These are phyloP conservation scores for Aricia agestis DNA, from an alignment of 1,140 invertebrate species.

Conservation along the genomic window DNA sequence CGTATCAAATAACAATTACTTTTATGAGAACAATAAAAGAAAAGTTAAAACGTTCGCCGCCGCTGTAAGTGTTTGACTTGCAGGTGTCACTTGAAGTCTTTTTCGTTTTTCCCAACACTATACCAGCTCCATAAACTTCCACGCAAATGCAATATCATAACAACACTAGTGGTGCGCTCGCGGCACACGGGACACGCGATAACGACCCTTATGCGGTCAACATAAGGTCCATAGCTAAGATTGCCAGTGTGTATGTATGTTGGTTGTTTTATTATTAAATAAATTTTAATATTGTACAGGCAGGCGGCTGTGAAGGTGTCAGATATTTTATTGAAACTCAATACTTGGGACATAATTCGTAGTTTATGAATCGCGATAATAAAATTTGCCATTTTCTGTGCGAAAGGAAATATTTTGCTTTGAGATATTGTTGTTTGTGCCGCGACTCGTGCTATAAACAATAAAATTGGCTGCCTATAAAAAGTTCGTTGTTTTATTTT, in stretches of 20 bases:
- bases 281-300: constrained; percentile 9
- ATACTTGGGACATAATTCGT: neutral
- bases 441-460: neutral
- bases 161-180: constrained; percentile 7
- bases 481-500: too few species aligned
- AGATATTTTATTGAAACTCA: constrained; percentile 4
- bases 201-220: neutral
- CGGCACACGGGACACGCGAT: neutral
- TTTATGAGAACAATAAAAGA: too few species aligned
- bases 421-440: neutral
- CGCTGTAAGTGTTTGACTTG: neutral
- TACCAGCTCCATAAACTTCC: constrained; percentile 19
- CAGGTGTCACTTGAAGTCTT: neutral
- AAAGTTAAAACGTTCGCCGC: neutral
- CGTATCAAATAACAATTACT: too few species aligned
- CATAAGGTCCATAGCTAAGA: neutral
- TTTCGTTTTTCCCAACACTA: constrained; percentile 17
- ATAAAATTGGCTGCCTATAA: neutral
- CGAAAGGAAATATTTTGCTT: neutral
- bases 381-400: constrained; percentile 3
- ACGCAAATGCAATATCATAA: constrained; percentile 18
- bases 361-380: constrained; percentile 3
- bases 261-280: constrained; percentile 10
- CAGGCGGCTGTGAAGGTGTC: neutral
- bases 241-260: neutral